Percentiles rank a stretch among this genome's conserved stretches.
Evolutionary conservation across 1,140 invertebrate genomes (phyloP).

Genomic region (Polypedilum pembai): DNA sequence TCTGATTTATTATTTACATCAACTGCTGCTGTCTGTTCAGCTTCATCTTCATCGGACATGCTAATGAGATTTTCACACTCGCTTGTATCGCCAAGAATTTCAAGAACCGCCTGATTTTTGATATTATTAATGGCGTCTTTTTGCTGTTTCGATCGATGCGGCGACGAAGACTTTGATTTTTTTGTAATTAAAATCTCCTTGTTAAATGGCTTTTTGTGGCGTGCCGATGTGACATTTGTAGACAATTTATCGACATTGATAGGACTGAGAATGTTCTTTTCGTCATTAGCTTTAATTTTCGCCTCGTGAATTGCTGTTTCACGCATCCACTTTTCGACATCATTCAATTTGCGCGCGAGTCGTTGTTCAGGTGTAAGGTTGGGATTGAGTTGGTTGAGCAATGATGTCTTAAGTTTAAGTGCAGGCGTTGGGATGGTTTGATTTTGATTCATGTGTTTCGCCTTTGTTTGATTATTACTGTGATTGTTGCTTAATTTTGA

Average conservation of each 20-base stretch:
- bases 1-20: conserved; percentile 33
- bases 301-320: conserved; percentile 29
- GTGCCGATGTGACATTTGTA: conserved; percentile 30
- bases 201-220: conserved; percentile 27
- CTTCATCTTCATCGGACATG: conserved; percentile 1
- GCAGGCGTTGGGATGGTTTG: conserved; percentile 24
- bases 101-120: background rate
- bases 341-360: conserved; percentile 29
- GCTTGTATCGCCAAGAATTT: conserved; percentile 44
- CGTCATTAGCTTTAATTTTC: conserved; percentile 37
- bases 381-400: conserved; percentile 31
- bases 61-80: conserved; percentile 36
- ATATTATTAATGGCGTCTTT: background rate
- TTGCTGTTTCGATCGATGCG: background rate
- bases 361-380: conserved; percentile 29
- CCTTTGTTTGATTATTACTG: conserved; percentile 30
- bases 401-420: conserved; percentile 30
- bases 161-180: conserved; percentile 6
- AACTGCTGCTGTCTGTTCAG: background rate
- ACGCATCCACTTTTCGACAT: conserved; percentile 33
- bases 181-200: conserved; percentile 16
- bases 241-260: conserved; percentile 35
- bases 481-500: conserved; percentile 7
- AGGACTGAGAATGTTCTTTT: conserved; percentile 38
- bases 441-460: background rate